These are phyloP conservation scores for Porites evermanni DNA, from an alignment of 92 coral and sea anemone genomes.

Conservation along the genomic window DNA sequence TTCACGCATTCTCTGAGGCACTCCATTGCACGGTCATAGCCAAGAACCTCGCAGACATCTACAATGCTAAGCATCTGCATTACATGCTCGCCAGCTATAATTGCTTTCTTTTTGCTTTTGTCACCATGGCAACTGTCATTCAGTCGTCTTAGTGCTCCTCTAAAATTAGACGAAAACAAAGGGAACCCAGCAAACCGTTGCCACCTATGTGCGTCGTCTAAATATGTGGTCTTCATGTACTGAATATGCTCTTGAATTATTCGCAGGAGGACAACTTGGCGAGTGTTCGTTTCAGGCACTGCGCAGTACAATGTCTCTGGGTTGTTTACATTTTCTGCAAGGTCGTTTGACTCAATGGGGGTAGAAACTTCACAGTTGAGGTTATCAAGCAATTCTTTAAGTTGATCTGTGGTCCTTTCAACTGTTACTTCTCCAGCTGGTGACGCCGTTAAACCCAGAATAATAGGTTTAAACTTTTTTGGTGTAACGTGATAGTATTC, in stretches of 20 bases:
- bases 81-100: conserved; percentile 85
- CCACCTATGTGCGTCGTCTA: conserved; percentile 12
- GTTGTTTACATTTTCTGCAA: conserved; percentile 65
- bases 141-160: conserved; percentile 79
- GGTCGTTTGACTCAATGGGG: conserved; percentile 70
- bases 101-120: conserved; percentile 42
- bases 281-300: conserved; percentile 19
- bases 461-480: conserved; percentile 78
- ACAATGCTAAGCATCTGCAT: conserved; percentile 86
- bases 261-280: conserved; percentile 46
- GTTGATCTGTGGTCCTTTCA: conserved; percentile 53
- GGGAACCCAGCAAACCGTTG: conserved; percentile 50
- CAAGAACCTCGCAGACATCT: conserved; percentile 80
- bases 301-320: conserved; percentile 65
- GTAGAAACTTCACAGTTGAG: conserved; percentile 67
- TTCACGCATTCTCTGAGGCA: conserved; percentile 73
- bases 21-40: conserved; percentile 62
- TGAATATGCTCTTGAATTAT: conserved; percentile 40
- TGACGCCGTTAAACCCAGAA: conserved; percentile 91
- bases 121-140: conserved; percentile 77
- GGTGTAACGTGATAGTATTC: conserved; percentile 42
- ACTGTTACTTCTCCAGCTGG: conserved; percentile 78
- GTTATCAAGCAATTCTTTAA: conserved; percentile 58
- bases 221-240: conserved; percentile 18
- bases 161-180: conserved; percentile 72